phyloP scores from a whole-genome alignment of 2,888 invertebrate species.

The Magallana nippona region DNA sequence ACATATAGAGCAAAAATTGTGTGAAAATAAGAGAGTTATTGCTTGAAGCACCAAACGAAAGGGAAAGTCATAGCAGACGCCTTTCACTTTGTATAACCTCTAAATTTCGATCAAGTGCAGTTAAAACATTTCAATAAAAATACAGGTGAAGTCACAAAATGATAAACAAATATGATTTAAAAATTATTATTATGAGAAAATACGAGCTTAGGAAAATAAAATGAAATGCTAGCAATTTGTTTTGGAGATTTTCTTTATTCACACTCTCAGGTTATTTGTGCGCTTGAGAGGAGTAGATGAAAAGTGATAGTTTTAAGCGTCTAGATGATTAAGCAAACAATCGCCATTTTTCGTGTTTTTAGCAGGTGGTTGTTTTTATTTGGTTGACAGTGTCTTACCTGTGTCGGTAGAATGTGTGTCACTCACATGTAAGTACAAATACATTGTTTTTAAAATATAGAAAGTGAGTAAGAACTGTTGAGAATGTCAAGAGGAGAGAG shows the following conservation, averaged over 20 bases:
- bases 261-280: not conserved
- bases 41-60: too few relatives aligned
- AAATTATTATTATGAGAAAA: not conserved
- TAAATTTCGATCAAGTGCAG: too few relatives aligned
- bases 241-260: not conserved
- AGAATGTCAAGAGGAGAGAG: not conserved
- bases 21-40: too few relatives aligned
- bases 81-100: too few relatives aligned
- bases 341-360: slow-evolving; percentile 14
- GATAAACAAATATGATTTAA: not conserved
- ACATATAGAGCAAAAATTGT: too few relatives aligned
- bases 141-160: too few relatives aligned
- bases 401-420: slow-evolving; percentile 1
- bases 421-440: slow-evolving; percentile 13
- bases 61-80: too few relatives aligned
- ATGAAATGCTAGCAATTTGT: too few relatives aligned
- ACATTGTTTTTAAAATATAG: not conserved
- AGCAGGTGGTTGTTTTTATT: slow-evolving; percentile 38
- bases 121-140: too few relatives aligned
- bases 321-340: slow-evolving; percentile 25
- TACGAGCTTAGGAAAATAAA: not conserved
- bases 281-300: not conserved
- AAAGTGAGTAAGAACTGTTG: not conserved
- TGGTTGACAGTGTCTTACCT: slow-evolving; percentile 12
- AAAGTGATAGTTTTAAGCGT: slow-evolving; percentile 1